Percentiles rank a stretch among this genome's conserved stretches.
Evolutionary conservation across 2,888 invertebrate genomes (phyloP).

Genomic region (Shargacucullia verbasci): DNA sequence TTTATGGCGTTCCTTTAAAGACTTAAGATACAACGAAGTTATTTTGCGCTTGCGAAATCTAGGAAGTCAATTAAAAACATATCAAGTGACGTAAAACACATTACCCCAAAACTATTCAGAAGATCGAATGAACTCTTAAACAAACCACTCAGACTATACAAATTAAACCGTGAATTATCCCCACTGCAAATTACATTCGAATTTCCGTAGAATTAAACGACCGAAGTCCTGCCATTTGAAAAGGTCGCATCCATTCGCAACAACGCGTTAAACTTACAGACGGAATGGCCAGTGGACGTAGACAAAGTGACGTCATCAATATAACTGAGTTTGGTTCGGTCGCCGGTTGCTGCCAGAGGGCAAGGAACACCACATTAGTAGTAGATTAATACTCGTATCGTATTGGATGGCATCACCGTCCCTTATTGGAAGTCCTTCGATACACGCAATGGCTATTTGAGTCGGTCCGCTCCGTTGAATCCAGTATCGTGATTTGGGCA

Average conservation of each 20-base stretch:
- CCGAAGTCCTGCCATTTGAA: constrained; percentile 64
- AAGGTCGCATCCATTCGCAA: constrained; percentile 71
- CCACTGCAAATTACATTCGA: constrained; percentile 68
- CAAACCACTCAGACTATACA: constrained; percentile 51
- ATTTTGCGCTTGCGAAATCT: too few relatives aligned
- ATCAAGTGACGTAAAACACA: constrained; percentile 18
- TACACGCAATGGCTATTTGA: constrained; percentile 80
- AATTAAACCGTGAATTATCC: constrained; percentile 59
- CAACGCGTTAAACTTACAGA: constrained; percentile 74
- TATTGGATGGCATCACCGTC: constrained; percentile 63
- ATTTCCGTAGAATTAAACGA: constrained; percentile 71
- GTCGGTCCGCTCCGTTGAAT: constrained; percentile 67
- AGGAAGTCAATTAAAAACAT: not conserved
- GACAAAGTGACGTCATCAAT: constrained; percentile 85
- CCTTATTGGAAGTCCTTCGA: constrained; percentile 79
- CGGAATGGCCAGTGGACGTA: constrained; percentile 76
- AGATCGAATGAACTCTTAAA: constrained; percentile 40
- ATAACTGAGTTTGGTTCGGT: constrained; percentile 68
- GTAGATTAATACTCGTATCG: constrained; percentile 81
- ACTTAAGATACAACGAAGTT: too few relatives aligned
- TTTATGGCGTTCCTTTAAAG: too few relatives aligned
- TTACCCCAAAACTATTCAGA: constrained; percentile 40
- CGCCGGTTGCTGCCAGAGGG: constrained; percentile 65
- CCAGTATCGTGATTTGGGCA: constrained; percentile 59
- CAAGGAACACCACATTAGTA: constrained; percentile 81